These are phyloP conservation scores for Dryadula phaetusa DNA, from an alignment of 2,888 invertebrate genomes.

Conservation along the genomic window DNA sequence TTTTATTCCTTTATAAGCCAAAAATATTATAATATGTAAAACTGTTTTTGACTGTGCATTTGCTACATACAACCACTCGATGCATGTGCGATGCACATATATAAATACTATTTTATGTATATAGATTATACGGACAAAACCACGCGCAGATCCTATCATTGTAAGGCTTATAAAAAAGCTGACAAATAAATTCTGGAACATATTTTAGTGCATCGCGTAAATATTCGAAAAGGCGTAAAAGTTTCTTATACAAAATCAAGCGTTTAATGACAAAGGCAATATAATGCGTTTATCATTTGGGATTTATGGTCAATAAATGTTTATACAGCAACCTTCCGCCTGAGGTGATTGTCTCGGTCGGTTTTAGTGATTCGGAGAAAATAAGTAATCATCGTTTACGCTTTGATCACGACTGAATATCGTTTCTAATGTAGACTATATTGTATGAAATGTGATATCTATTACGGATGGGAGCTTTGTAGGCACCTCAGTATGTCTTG, in stretches of 20 bases:
- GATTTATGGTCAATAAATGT: constrained; percentile 57
- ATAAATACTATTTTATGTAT: background rate
- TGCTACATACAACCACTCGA: too few relatives aligned
- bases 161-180: constrained; percentile 11
- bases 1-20: too few relatives aligned
- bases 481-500: background rate
- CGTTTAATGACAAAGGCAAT: constrained; percentile 57
- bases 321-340: constrained; percentile 49
- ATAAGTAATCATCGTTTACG: constrained; percentile 39
- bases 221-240: constrained; percentile 56
- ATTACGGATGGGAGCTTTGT: background rate
- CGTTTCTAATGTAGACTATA: constrained; percentile 3
- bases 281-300: constrained; percentile 55
- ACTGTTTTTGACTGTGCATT: too few relatives aligned
- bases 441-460: background rate
- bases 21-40: too few relatives aligned
- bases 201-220: constrained; percentile 57
- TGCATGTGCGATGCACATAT: background rate
- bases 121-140: background rate
- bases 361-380: constrained; percentile 45
- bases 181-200: constrained; percentile 49
- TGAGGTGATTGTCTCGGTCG: constrained; percentile 41
- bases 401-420: constrained; percentile 31
- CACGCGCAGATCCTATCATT: background rate
- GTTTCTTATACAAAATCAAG: constrained; percentile 52